Percentiles rank a stretch among this genome's conserved stretches.
phyloP scores from a whole-genome alignment of 2,797 vertebrate genomes.

The Margarornis squamiger region DNA sequence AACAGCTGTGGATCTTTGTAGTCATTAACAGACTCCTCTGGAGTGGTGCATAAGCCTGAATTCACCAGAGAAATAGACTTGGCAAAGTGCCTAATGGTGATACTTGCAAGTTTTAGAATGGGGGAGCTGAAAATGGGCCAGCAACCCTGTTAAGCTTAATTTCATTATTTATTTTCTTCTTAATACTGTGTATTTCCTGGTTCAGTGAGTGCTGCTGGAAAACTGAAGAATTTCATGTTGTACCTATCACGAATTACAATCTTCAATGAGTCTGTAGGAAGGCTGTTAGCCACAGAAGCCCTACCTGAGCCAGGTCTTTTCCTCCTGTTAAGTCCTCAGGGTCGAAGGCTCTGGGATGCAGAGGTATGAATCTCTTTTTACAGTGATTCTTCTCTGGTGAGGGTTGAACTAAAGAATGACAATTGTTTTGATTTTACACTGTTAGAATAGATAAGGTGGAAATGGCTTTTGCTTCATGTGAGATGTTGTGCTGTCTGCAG shows the following conservation, averaged over 20 bases:
- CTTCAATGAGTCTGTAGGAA: not conserved
- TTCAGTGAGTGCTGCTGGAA: slow-evolving; percentile 33
- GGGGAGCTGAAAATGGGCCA: slow-evolving; percentile 51
- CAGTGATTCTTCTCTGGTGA: not conserved
- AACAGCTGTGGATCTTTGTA: slow-evolving; percentile 75
- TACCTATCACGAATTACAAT: not conserved
- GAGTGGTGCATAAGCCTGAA: slow-evolving; percentile 43
- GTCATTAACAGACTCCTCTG: slow-evolving; percentile 54
- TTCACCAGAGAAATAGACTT: slow-evolving; percentile 25
- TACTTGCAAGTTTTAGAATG: slow-evolving; percentile 59
- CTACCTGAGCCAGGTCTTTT: not conserved
- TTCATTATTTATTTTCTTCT: slow-evolving; percentile 49
- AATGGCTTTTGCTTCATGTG: not conserved
- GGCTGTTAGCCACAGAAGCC: not conserved
- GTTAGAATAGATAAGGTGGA: not conserved
- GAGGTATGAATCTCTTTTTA: not conserved
- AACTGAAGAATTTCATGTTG: not conserved
- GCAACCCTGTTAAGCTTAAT: slow-evolving; percentile 43
- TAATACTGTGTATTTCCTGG: not conserved
- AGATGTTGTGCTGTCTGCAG: not conserved
- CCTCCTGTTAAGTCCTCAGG: not conserved
- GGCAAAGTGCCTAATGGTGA: slow-evolving; percentile 44
- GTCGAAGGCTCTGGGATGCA: not conserved
- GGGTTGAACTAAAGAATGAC: not conserved
- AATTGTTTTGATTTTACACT: not conserved